phyloP scores from a whole-genome alignment of 2,797 vertebrate genomes.

The Pogonophryne albipinna region DNA sequence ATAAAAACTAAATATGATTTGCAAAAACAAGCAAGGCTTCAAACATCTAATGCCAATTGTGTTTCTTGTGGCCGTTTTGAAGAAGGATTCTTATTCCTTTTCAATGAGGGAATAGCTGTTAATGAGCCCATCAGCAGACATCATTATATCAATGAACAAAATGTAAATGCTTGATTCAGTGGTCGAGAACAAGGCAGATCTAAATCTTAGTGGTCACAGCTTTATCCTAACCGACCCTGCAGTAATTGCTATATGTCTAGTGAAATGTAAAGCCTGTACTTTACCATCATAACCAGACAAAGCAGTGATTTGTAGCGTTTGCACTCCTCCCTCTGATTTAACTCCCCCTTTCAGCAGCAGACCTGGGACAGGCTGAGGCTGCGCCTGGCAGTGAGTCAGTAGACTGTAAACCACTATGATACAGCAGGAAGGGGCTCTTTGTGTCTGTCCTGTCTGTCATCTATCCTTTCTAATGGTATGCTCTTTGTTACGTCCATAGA shows the following conservation, averaged over 20 bases:
- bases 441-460: constrained; percentile 64
- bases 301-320: constrained; percentile 62
- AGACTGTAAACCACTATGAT: constrained; percentile 58
- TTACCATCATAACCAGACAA: constrained; percentile 65
- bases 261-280: constrained; percentile 60
- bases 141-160: background rate
- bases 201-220: background rate
- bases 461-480: constrained; percentile 66
- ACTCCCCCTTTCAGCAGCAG: constrained; percentile 55
- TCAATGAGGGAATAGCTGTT: background rate
- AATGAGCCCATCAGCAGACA: background rate
- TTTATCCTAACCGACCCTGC: constrained; percentile 2
- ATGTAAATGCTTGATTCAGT: background rate
- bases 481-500: constrained; percentile 46
- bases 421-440: constrained; percentile 42
- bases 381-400: constrained; percentile 60
- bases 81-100: background rate
- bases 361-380: constrained; percentile 27
- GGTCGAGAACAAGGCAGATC: background rate
- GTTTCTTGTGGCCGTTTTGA: background rate
- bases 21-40: background rate
- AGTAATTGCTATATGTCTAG: constrained; percentile 57
- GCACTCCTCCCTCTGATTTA: constrained; percentile 56
- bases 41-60: background rate
- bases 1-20: background rate